Evolutionary conservation across 2,797 vertebrate genomes (phyloP).

Genomic region (Antrozous pallidus): DNA sequence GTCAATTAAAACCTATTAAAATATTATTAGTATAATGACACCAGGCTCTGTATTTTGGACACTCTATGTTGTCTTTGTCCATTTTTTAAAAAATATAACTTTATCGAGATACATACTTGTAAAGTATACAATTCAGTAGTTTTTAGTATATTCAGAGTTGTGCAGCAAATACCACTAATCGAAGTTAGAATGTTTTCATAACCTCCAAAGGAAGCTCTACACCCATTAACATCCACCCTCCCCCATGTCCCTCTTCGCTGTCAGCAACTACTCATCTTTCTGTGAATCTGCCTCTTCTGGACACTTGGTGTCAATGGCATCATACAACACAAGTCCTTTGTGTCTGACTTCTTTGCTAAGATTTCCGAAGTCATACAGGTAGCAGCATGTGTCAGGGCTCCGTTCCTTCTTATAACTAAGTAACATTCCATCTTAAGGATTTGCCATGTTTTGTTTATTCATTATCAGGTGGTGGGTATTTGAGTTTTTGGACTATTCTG

Average conservation of each 20-base stretch:
- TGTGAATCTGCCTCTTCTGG: not conserved
- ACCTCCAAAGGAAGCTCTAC: not conserved
- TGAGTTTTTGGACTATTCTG: too few species aligned
- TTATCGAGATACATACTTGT: not conserved
- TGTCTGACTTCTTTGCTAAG: not conserved
- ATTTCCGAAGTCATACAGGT: not conserved
- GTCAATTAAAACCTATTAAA: too few species aligned
- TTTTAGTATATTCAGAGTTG: not conserved
- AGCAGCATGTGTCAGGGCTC: rapidly evolving
- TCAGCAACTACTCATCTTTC: not conserved
- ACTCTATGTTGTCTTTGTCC: too few species aligned
- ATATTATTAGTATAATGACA: rapidly evolving
- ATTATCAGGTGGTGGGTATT: too few species aligned
- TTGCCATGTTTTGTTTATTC: not conserved
- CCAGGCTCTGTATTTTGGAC: not conserved
- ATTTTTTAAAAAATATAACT: not conserved
- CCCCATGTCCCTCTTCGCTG: rapidly evolving
- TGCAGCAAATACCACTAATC: not conserved
- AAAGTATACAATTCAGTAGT: too few species aligned
- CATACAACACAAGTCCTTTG: not conserved
- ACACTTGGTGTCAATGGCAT: too few species aligned
- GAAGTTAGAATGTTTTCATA: not conserved
- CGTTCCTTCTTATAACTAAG: not conserved
- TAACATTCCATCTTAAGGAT: rapidly evolving
- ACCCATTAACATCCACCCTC: not conserved